phyloP scores from a whole-genome alignment of 2,888 invertebrate genomes.

The Thera obeliscata region DNA sequence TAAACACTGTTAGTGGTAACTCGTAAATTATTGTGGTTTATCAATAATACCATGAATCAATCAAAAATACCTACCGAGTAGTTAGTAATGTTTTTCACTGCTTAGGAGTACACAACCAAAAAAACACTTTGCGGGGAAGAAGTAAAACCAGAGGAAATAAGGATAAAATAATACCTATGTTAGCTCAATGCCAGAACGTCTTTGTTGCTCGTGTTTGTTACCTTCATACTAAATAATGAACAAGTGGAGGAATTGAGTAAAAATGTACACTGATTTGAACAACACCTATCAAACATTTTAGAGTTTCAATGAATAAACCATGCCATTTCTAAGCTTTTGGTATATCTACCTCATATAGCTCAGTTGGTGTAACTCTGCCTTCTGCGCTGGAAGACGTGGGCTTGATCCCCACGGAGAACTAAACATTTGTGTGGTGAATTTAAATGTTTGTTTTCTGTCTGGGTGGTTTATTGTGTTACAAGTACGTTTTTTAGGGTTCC shows the following conservation, averaged over 20 bases:
- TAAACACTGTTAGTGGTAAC: too few relatives aligned
- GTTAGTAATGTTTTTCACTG: neutral
- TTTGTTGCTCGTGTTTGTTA: constrained; percentile 16
- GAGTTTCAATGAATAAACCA: neutral
- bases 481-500: too few relatives aligned
- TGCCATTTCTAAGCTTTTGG: too few relatives aligned
- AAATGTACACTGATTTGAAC: constrained; percentile 4
- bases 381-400: too few relatives aligned
- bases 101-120: neutral
- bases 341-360: too few relatives aligned
- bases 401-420: too few relatives aligned
- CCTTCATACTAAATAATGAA: constrained; percentile 8
- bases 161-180: constrained; percentile 1
- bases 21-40: neutral
- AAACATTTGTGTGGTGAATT: too few relatives aligned
- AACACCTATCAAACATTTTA: neutral
- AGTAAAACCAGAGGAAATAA: constrained; percentile 13
- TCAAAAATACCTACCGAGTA: neutral
- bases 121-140: constrained; percentile 5
- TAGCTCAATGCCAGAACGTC: constrained; percentile 12
- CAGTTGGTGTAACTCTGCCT: too few relatives aligned
- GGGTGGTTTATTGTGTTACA: too few relatives aligned
- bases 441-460: too few relatives aligned
- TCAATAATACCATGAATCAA: neutral
- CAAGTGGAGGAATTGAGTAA: constrained; percentile 4